Base-by-base conservation (phyloP, 1,140 invertebrate genomes). In the Drosophila eugracilis region DNA sequence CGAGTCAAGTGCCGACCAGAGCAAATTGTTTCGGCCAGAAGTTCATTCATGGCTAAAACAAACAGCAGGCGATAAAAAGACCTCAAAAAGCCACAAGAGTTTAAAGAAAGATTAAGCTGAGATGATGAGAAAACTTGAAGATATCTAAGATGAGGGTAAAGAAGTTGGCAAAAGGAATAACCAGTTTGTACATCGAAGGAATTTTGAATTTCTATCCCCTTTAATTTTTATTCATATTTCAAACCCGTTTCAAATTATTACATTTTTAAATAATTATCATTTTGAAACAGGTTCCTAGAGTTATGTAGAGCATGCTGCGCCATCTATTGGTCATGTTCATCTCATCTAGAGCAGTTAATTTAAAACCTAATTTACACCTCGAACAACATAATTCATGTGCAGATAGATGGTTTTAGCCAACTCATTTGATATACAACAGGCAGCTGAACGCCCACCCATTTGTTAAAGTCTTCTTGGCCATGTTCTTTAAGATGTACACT, bases 351-450 rank as follows among this genome's bases (percentile, higher is more conserved):
- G 54, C 14, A 80, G 19, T 62, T 53, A 47, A 52, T 72, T 42
- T 63, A 28, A 36, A 75, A 71, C 39, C 53, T 49, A 57, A 72
- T 80, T 76, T 81, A 73, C 72, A 81, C 78, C 54, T 76, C 39
- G 52, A 53, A 41, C 53, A 63, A 24, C 57, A 63, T 63, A 69
- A 52, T 62, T 83, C 55, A 83, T 45, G 44, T 57, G 59, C 50
- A 36, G 54, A 58, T 48, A 28, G 34, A 53, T 22, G 24, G 26
- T 4, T 28, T 14, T n/a, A 24, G 17, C n/a, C 30, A 67, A 66
- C 39, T 54, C 24, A 67, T 69, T 67, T 67, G 48, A 67, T 69
- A 26, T 50, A 72, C 45, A 59, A 36, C 59, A 67, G 44, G 63
- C 37, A 30, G 26, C 32, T 4, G n/a, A n/a, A 22, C 63, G 62